phyloP scores from a whole-genome alignment of 2,888 invertebrate genomes.

The Heliconius ismenius region DNA sequence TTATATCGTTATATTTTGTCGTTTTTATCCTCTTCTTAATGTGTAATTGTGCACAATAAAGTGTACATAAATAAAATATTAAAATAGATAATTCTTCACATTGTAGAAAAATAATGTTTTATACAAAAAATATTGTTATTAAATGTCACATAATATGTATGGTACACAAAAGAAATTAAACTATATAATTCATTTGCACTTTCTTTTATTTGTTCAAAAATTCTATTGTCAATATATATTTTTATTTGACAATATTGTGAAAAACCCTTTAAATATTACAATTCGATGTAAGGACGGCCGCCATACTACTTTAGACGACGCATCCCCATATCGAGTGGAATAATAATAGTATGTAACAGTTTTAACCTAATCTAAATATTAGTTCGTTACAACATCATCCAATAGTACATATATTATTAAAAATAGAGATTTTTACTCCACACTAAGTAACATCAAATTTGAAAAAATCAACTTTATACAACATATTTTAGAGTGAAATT shows the following conservation, averaged over 20 bases:
- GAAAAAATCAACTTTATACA: constrained; percentile 47
- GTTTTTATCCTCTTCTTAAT: no score
- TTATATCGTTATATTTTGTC: no score
- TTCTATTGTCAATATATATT: constrained; percentile 62
- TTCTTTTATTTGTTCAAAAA: constrained; percentile 71
- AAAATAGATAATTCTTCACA: no score
- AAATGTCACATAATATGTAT: neutral
- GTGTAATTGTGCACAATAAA: no score
- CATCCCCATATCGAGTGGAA: constrained; percentile 51
- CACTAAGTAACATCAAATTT: constrained; percentile 51
- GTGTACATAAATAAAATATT: no score
- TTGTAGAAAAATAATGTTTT: no score
- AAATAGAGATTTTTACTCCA: constrained; percentile 61
- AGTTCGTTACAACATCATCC: constrained; percentile 55
- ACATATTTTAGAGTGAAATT: constrained; percentile 44
- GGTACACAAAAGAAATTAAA: constrained; percentile 49
- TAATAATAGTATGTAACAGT: constrained; percentile 59
- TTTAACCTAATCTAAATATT: constrained; percentile 48
- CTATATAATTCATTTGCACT: constrained; percentile 57
- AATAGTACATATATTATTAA: constrained; percentile 48
- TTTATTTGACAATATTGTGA: constrained; percentile 65
- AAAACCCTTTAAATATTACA: constrained; percentile 59
- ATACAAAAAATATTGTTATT: no score
- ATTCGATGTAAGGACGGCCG: constrained; percentile 54
- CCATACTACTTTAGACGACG: neutral